Conservation (phyloP, 2,888 invertebrate species). For the Chouioia cunea region DNA sequence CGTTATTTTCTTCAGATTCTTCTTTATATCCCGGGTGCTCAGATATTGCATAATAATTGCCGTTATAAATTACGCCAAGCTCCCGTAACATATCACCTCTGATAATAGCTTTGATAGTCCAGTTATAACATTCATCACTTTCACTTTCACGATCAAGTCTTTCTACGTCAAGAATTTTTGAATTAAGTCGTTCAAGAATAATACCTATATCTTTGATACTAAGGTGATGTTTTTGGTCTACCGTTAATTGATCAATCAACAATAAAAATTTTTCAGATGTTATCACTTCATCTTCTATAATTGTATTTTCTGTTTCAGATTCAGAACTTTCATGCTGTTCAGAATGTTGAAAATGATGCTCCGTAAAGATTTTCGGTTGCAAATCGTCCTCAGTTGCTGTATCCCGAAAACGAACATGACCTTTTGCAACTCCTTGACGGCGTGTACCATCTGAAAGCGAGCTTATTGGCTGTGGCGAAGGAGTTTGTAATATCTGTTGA, state of each 20-base stretch:
- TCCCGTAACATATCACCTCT: conserved; percentile 91
- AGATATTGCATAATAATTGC: conserved; percentile 94
- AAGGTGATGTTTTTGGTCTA: conserved; percentile 91
- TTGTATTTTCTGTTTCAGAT: conserved; percentile 93
- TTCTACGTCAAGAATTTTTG: conserved; percentile 94
- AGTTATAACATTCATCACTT: conserved; percentile 94
- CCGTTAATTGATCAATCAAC: conserved; percentile 92
- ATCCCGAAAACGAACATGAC: conserved; percentile 89
- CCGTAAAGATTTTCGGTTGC: not conserved
- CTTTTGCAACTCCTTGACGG: conserved; percentile 74
- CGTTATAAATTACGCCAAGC: conserved; percentile 93
- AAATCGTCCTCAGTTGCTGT: conserved; percentile 74
- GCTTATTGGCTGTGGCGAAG: conserved; percentile 74
- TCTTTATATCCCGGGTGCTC: conserved; percentile 95
- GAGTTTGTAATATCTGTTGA: conserved; percentile 68
- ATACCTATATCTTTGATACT: conserved; percentile 96
- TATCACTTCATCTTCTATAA: conserved; percentile 90
- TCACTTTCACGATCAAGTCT: conserved; percentile 91
- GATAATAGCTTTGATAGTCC: conserved; percentile 96
- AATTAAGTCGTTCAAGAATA: conserved; percentile 90
- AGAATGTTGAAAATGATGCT: conserved; percentile 57
- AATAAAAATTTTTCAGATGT: conserved; percentile 93
- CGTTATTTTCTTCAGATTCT: conserved; percentile 87
- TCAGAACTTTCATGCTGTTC: conserved; percentile 85
- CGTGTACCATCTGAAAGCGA: conserved; percentile 67